A percentile compares a stretch with the other conserved stretches of the same genome.
phyloP scores from a whole-genome alignment of 2,888 invertebrate species.

The Patella depressa region DNA sequence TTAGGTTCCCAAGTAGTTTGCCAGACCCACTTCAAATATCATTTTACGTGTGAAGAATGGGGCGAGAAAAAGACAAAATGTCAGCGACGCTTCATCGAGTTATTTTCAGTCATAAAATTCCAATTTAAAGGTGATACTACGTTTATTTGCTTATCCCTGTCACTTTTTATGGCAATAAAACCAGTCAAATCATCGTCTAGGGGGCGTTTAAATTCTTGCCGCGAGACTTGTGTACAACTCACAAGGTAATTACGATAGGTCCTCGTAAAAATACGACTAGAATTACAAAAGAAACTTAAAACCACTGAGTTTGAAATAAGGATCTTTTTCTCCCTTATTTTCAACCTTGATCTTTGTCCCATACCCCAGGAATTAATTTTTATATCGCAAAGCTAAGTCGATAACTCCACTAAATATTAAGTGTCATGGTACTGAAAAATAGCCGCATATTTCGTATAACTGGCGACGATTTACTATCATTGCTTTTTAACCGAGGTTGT shows the following conservation, averaged over 20 bases:
- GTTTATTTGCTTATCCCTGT: constrained; percentile 9
- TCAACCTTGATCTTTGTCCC: too few relatives aligned
- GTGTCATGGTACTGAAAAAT: too few relatives aligned
- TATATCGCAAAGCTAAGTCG: too few relatives aligned
- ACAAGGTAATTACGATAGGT: neutral
- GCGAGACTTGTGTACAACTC: constrained; percentile 7
- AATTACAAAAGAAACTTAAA: neutral
- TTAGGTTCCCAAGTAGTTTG: neutral
- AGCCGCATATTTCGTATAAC: too few relatives aligned
- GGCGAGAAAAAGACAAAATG: neutral
- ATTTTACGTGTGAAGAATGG: too few relatives aligned
- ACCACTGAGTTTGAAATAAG: too few relatives aligned
- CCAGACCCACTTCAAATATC: neutral
- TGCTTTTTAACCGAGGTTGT: too few relatives aligned
- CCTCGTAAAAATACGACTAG: neutral
- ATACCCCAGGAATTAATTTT: too few relatives aligned
- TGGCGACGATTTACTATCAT: too few relatives aligned
- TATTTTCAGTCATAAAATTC: constrained; percentile 1
- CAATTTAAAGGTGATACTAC: neutral
- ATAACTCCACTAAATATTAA: too few relatives aligned
- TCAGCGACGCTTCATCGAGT: neutral
- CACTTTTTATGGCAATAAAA: constrained; percentile 11
- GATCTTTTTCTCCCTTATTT: too few relatives aligned
- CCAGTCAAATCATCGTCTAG: neutral
- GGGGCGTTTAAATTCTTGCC: neutral